phyloP scores from a whole-genome alignment of 2,113 vertebrate genomes.

The Phylloscopus trochilus region DNA sequence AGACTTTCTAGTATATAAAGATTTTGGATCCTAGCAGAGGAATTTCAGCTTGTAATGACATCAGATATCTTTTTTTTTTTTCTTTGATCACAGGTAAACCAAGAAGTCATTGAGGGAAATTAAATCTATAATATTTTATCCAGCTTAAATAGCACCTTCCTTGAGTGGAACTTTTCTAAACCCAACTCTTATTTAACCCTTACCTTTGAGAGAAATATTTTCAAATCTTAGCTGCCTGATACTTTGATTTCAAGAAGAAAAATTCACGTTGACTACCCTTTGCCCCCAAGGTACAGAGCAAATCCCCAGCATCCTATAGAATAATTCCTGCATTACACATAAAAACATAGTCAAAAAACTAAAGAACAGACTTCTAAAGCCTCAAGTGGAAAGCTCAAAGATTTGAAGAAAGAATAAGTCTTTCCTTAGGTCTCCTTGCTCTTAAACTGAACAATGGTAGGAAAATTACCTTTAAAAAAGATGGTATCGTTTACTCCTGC shows the following conservation, averaged over 20 bases:
- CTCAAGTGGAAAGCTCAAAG: neutral
- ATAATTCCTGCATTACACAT: neutral
- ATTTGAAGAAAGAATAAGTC: neutral
- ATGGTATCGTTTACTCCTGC: neutral
- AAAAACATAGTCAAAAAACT: neutral
- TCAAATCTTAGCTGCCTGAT: neutral
- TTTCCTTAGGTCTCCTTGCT: neutral
- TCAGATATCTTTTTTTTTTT: neutral
- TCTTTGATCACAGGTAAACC: neutral
- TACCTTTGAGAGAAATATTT: neutral
- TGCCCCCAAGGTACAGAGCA: neutral
- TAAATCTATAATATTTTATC: neutral
- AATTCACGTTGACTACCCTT: neutral
- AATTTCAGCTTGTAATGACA: neutral
- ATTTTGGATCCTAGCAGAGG: neutral
- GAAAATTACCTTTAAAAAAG: neutral
- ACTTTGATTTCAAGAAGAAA: neutral
- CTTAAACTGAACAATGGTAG: neutral
- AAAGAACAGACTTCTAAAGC: neutral
- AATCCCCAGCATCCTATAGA: neutral
- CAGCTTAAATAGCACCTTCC: neutral
- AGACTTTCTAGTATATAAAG: neutral
- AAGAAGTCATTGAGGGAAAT: neutral
- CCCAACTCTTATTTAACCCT: neutral
- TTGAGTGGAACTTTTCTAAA: neutral